A percentile compares a stretch with the other conserved stretches of the same genome.
Conservation (phyloP, 2,888 invertebrate genomes). For the Spodoptera exigua region DNA sequence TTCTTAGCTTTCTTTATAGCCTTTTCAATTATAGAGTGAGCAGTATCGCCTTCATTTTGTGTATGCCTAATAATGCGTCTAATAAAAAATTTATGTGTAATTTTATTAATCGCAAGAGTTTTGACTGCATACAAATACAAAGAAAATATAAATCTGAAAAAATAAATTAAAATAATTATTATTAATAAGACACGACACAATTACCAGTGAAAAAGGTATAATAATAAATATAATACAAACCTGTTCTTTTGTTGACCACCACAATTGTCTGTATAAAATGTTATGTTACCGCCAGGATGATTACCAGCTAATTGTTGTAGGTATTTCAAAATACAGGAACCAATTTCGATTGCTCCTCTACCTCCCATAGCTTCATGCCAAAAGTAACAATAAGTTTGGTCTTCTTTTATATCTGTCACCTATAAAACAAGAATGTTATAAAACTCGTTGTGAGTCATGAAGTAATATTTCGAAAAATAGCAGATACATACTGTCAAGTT, state of each 20-base stretch:
- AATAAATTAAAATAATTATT: no score
- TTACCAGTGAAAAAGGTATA: no score
- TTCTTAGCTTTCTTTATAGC: constrained; percentile 2
- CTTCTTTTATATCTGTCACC: constrained; percentile 1
- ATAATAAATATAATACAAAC: constrained; percentile 7
- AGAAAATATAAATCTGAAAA: constrained; percentile 16
- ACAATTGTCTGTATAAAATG: constrained; percentile 7
- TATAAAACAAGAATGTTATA: background rate
- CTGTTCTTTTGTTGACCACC: constrained; percentile 30
- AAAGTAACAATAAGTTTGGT: constrained; percentile 38
- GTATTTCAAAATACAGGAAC: constrained; percentile 20
- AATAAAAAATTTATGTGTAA: constrained; percentile 22
- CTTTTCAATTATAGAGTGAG: constrained; percentile 12
- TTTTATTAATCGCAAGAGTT: constrained; percentile 14
- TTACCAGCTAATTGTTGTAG: background rate
- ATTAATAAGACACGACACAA: constrained; percentile 9
- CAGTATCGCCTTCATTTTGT: constrained; percentile 16
- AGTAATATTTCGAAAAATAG: background rate
- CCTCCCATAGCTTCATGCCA: constrained; percentile 29
- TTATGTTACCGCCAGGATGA: constrained; percentile 4
- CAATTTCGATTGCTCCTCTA: constrained; percentile 26
- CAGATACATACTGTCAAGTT: constrained; percentile 17
- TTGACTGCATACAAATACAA: constrained; percentile 23
- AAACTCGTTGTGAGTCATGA: background rate
- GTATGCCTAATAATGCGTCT: no score